Conservation (phyloP, 2,888 invertebrate genomes). For the Aplocera efformata region DNA sequence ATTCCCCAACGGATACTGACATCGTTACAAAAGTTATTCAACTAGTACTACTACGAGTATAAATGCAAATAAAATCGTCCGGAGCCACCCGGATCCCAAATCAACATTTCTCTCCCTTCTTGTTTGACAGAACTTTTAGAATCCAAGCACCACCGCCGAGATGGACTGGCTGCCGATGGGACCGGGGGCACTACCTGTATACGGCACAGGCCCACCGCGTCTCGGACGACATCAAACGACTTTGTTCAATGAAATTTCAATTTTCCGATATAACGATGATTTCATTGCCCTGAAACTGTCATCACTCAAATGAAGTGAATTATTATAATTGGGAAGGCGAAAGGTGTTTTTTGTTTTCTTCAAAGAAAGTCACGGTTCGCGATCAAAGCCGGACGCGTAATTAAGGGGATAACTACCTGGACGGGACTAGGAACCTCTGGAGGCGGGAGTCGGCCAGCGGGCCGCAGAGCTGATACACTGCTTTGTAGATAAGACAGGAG, state of each 20-base stretch:
- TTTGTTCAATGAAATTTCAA: conserved; percentile 3
- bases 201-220: no score
- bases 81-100: no score
- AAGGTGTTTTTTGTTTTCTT: conserved; percentile 27
- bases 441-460: conserved; percentile 2
- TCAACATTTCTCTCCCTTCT: no score
- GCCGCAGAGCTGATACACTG: not conserved
- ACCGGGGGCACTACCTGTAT: no score
- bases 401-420: conserved; percentile 27
- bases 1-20: no score
- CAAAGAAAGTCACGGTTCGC: conserved; percentile 17
- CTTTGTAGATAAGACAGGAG: not conserved
- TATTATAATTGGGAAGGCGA: conserved; percentile 35
- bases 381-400: conserved; percentile 19
- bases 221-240: no score
- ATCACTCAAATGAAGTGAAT: conserved; percentile 30
- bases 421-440: not conserved
- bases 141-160: no score
- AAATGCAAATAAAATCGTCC: no score
- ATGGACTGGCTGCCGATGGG: no score
- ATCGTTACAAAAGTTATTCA: no score
- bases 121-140: no score
- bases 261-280: conserved; percentile 4
- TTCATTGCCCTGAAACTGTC: conserved; percentile 4
- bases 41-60: no score